Conservation (phyloP, 2,797 vertebrate species). For the Lacerta bilineata region DNA sequence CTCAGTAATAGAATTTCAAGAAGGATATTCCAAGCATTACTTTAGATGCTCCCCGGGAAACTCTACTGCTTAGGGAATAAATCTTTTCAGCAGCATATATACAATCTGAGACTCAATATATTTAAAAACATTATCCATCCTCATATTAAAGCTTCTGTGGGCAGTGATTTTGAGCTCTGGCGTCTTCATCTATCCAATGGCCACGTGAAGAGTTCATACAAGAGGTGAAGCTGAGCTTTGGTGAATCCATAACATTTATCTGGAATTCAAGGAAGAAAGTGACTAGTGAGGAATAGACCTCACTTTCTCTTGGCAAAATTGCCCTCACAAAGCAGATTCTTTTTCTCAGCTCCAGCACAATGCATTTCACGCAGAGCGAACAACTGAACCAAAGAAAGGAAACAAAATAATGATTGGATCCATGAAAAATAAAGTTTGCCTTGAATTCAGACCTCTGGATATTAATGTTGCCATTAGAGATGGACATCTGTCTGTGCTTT, state of each 20-base stretch:
- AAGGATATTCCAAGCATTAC: too few relatives aligned
- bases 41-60: too few relatives aligned
- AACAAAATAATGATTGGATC: not conserved
- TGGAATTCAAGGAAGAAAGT: conserved; percentile 8
- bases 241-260: not conserved
- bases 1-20: too few relatives aligned
- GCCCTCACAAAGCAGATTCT: not conserved
- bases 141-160: not conserved
- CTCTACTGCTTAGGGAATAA: too few relatives aligned
- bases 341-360: not conserved
- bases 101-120: too few relatives aligned
- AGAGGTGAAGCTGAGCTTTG: not conserved
- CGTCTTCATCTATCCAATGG: not conserved
- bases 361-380: conserved; percentile 12
- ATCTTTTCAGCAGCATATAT: too few relatives aligned
- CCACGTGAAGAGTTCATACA: not conserved
- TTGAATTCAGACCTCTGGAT: not conserved
- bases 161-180: not conserved
- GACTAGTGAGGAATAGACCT: not conserved
- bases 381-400: not conserved
- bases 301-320: not conserved
- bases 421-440: not conserved
- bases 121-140: too few relatives aligned
- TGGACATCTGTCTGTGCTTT: not conserved
- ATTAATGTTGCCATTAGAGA: not conserved